Evolutionary conservation across 1,140 invertebrate genomes (phyloP), one percentile per base, ranked within the genome.

Genomic region (Ganaspis sp.): DNA sequence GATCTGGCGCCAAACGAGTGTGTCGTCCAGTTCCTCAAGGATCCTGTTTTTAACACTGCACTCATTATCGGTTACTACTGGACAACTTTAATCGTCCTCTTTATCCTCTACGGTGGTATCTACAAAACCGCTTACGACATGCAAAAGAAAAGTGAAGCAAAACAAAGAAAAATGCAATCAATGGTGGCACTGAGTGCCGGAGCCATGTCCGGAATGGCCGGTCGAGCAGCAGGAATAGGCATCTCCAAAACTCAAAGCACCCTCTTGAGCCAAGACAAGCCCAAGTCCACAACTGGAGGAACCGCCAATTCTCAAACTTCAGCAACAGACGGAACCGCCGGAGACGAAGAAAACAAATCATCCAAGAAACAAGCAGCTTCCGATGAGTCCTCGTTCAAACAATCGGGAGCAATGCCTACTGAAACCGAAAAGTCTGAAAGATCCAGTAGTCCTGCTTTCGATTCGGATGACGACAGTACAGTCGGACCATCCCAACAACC

Each of bases 51-150:
- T 91, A 99, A 99, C 87, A 99, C 98, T 38, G 95, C 98, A n/a
- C 92, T 99, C 23, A 99, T 99, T 72, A 98, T 99, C 80, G 97
- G 96, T 26, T 99, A 99, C 88, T 99, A 99, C 89, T 99, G 98
- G 97, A 98, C 96, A 0, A 99, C 98, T 0, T 90, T 99, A 0
- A 94, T 98, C 26, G 96, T 99, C 1, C 92, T 99, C 5, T 97
- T 99, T 86, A 94, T 98, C 72, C 92, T 99, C 0, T 99, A 99
- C 89, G 97, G 95, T 53, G 98, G 98, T 2, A 99, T 99, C 84
- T 99, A 99, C 90, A 97, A 97, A 87, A 99, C 98, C 15, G 99
- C 99, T 0, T 98, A 99, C 85, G 96, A 98, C 81, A 98, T 99
- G 96, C 98, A 99, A 86, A 97, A 98, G 87, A 99, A 99, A 88